These are phyloP conservation scores for Microchrysa polita DNA, from an alignment of 2,888 invertebrate genomes.

Conservation along the genomic window DNA sequence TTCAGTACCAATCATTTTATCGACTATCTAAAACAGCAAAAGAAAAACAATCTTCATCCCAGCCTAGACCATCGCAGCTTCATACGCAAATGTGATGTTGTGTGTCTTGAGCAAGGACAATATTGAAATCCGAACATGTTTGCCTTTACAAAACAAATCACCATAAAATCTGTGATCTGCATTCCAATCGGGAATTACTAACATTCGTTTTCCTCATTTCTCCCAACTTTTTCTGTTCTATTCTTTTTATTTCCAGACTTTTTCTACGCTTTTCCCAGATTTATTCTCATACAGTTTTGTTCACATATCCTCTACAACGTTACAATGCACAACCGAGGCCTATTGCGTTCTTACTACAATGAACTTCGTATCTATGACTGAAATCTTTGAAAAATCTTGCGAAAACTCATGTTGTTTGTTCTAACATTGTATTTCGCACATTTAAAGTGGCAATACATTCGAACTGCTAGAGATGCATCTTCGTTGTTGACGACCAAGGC, in stretches of 20 bases:
- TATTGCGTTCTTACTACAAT: background rate
- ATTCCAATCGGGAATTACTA: constrained; percentile 23
- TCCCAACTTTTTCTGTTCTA: constrained; percentile 9
- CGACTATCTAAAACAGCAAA: background rate
- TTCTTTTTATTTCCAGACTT: background rate
- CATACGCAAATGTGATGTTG: no score
- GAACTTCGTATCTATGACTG: constrained; percentile 8
- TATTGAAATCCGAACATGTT: background rate
- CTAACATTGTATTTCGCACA: constrained; percentile 36
- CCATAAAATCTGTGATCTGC: constrained; percentile 35
- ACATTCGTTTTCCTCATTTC: constrained; percentile 10
- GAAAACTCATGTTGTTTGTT: constrained; percentile 22
- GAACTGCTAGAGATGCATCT: no score
- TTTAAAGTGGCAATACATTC: constrained; percentile 10
- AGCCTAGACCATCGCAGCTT: background rate
- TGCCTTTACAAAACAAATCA: constrained; percentile 1
- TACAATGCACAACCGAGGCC: background rate
- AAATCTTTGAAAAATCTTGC: background rate
- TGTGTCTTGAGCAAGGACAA: background rate
- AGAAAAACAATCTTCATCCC: background rate
- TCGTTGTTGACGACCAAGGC: no score
- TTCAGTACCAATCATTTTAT: background rate
- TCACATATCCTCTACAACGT: background rate
- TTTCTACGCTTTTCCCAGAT: background rate
- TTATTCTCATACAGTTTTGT: background rate